Conservation (phyloP, 2,888 invertebrate species). For the Troides oblongomaculatus region DNA sequence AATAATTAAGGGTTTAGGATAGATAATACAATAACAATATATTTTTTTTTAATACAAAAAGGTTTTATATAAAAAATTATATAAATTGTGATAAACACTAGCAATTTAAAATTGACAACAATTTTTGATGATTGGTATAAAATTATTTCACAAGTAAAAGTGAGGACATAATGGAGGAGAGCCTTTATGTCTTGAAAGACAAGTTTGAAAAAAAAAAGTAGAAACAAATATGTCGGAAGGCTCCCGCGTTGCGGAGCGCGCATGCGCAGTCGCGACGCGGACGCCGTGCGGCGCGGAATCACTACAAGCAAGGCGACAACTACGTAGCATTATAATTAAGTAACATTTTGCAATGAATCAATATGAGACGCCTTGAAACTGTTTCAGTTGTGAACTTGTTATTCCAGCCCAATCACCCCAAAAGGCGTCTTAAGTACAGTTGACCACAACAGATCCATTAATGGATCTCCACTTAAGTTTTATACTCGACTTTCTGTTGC, state of each 20-base stretch:
- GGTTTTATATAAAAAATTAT: no score
- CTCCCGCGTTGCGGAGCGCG: not conserved
- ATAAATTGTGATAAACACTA: no score
- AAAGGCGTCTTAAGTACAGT: constrained; percentile 76
- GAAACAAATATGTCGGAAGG: not conserved
- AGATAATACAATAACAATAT: no score
- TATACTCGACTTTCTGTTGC: not conserved
- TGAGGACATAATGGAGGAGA: not conserved
- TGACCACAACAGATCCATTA: constrained; percentile 50
- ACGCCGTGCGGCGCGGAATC: not conserved
- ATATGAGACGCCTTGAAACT: constrained; percentile 65
- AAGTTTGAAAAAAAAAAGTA: not conserved
- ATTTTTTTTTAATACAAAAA: no score
- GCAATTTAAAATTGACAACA: no score
- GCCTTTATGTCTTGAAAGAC: not conserved
- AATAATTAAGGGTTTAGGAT: no score
- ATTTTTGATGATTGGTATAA: no score
- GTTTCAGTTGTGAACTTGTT: constrained; percentile 56
- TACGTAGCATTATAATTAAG: not conserved
- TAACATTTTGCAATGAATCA: constrained; percentile 63
- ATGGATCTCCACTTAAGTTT: not conserved
- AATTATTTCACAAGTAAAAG: not conserved
- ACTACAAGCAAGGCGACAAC: not conserved
- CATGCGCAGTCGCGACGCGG: not conserved
- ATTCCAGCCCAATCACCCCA: constrained; percentile 71